Percentiles rank a stretch among this genome's conserved stretches.
phyloP scores from a whole-genome alignment of 2,797 vertebrate genomes.

The Tangara arthus region DNA sequence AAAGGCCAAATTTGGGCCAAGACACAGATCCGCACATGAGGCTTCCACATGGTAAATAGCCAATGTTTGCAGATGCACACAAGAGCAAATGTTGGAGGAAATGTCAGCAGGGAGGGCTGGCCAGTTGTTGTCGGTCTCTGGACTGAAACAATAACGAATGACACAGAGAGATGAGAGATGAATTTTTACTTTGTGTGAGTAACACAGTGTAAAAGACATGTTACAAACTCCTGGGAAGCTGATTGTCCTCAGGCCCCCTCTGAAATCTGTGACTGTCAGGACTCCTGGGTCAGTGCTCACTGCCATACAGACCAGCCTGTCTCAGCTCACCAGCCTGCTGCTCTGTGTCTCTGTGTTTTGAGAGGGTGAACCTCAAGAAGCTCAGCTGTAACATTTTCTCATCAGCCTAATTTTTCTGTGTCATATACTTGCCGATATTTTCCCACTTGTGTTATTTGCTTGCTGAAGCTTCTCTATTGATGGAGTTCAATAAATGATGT shows the following conservation, averaged over 20 bases:
- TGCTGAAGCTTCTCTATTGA: conserved; percentile 44
- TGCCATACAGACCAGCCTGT: not conserved
- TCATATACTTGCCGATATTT: conserved; percentile 25
- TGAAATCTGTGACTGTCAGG: not conserved
- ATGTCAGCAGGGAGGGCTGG: not conserved
- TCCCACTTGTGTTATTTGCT: conserved; percentile 58
- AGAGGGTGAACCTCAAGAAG: not conserved
- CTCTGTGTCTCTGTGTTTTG: not conserved
- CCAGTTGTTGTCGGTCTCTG: not conserved
- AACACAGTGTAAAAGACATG: not conserved
- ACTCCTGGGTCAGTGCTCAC: not conserved
- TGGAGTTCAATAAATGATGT: conserved; percentile 71
- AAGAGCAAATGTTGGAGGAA: not conserved
- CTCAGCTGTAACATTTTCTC: not conserved
- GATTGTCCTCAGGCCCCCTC: not conserved
- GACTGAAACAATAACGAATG: not conserved
- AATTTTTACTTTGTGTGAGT: not conserved
- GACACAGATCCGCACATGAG: not conserved
- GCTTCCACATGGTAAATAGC: not conserved
- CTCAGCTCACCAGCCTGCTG: not conserved
- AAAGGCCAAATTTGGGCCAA: not conserved
- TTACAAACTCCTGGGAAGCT: not conserved
- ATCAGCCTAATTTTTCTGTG: not conserved
- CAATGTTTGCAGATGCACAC: not conserved
- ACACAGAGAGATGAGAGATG: not conserved